Conservation (phyloP, 1,140 invertebrate species). For the Chymomyza costata region DNA sequence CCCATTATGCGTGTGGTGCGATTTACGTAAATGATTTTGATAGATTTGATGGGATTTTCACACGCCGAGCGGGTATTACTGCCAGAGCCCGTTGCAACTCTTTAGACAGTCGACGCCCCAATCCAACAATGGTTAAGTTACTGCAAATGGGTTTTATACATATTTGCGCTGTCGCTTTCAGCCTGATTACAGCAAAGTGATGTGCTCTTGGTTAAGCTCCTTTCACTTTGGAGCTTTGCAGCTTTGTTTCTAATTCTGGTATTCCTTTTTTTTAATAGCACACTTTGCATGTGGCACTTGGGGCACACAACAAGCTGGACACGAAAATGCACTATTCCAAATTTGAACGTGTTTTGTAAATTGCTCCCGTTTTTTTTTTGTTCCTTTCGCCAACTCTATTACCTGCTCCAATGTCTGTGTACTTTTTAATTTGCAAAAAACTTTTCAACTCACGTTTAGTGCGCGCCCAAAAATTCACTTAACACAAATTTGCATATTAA, state of each 20-base stretch:
- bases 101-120: no score
- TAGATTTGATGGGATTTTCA: slow-evolving; percentile 65
- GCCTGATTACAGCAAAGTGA: slow-evolving; percentile 32
- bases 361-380: slow-evolving; percentile 51
- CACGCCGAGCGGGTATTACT: slow-evolving; percentile 16
- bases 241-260: slow-evolving; percentile 34
- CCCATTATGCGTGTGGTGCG: slow-evolving; percentile 30
- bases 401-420: background rate
- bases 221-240: slow-evolving; percentile 16
- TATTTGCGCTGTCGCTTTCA: slow-evolving; percentile 22
- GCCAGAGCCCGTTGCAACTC: background rate
- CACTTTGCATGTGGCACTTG: slow-evolving; percentile 6
- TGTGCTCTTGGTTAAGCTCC: slow-evolving; percentile 18
- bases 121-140: no score
- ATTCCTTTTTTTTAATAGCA: no score
- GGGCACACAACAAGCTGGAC: slow-evolving; percentile 49
- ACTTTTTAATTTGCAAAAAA: no score
- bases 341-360: slow-evolving; percentile 47
- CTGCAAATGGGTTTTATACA: slow-evolving; percentile 19
- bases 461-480: no score
- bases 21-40: slow-evolving; percentile 72
- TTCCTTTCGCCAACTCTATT: slow-evolving; percentile 11
- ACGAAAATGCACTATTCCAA: slow-evolving; percentile 66
- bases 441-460: no score
- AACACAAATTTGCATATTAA: slow-evolving; percentile 64